phyloP scores from a whole-genome alignment of 2,888 invertebrate species.

The Chalcis sispes region DNA sequence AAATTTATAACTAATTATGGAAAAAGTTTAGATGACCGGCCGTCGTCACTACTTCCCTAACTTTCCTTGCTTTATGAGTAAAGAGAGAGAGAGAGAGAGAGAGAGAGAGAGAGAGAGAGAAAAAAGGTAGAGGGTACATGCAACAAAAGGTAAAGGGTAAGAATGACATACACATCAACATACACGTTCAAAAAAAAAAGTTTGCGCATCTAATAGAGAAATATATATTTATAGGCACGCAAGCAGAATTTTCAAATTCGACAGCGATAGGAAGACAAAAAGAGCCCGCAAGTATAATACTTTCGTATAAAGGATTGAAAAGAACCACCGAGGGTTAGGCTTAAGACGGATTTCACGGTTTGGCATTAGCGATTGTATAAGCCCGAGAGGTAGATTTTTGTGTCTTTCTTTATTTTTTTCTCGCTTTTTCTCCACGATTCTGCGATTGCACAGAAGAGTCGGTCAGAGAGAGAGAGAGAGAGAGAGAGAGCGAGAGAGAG shows the following conservation, averaged over 20 bases:
- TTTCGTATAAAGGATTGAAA: neutral
- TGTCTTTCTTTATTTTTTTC: neutral
- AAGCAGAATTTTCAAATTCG: slow-evolving; percentile 61
- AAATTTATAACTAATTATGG: slow-evolving; percentile 75
- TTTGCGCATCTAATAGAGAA: slow-evolving; percentile 63
- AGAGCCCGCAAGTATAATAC: neutral
- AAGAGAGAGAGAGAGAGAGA: neutral
- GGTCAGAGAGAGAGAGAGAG: too few relatives aligned
- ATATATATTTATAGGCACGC: slow-evolving; percentile 70
- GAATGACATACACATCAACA: neutral
- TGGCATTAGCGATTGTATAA: slow-evolving; percentile 46
- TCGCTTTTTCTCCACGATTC: slow-evolving; percentile 5
- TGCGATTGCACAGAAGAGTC: slow-evolving; percentile 49
- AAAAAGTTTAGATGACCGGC: slow-evolving; percentile 72
- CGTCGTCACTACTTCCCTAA: too few relatives aligned
- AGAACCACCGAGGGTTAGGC: slow-evolving; percentile 47
- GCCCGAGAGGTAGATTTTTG: neutral
- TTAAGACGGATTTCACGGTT: slow-evolving; percentile 66
- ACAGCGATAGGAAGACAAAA: neutral
- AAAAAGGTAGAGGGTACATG: neutral
- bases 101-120: slow-evolving; percentile 5
- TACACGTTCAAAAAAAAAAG: slow-evolving; percentile 46
- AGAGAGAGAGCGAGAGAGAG: slow-evolving; percentile 39
- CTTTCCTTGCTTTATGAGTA: too few relatives aligned
- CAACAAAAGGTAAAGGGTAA: too few relatives aligned